These are phyloP conservation scores for Diabrotica virgifera DNA, from an alignment of 1,140 invertebrate genomes.

Conservation along the genomic window DNA sequence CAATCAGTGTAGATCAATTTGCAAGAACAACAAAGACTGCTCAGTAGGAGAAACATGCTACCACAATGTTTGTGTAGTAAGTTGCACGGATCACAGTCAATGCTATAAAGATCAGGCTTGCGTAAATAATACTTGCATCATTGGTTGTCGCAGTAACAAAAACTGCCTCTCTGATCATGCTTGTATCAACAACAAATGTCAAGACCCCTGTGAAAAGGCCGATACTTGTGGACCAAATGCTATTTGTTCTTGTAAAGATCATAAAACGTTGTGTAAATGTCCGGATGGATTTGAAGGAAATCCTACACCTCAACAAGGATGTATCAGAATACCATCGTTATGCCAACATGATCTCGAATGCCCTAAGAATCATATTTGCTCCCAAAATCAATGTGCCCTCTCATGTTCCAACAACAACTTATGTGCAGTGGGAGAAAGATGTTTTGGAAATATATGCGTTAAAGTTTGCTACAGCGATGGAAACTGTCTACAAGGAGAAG, in stretches of 20 bases:
- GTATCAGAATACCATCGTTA: constrained; percentile 67
- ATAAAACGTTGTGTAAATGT: constrained; percentile 71
- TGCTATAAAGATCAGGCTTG: constrained; percentile 80
- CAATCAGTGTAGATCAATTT: constrained; percentile 80
- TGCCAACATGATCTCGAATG: constrained; percentile 68
- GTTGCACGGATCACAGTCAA: constrained; percentile 76
- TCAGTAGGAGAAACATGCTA: constrained; percentile 75
- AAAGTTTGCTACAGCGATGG: constrained; percentile 86
- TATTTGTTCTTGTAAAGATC: constrained; percentile 69
- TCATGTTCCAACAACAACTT: constrained; percentile 66
- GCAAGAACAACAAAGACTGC: constrained; percentile 74
- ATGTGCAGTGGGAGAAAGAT: constrained; percentile 82
- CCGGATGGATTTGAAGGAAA: constrained; percentile 80
- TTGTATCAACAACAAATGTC: constrained; percentile 80
- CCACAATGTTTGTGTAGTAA: constrained; percentile 71
- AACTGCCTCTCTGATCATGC: constrained; percentile 73
- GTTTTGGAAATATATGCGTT: constrained; percentile 71
- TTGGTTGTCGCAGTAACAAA: constrained; percentile 79
- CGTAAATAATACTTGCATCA: constrained; percentile 68
- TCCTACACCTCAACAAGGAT: constrained; percentile 85
- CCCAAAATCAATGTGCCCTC: constrained; percentile 69
- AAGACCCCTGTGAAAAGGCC: constrained; percentile 73
- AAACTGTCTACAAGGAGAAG: constrained; percentile 84
- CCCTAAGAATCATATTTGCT: constrained; percentile 69
- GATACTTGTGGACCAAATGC: constrained; percentile 83